These are phyloP conservation scores for Syritta pipiens DNA, from an alignment of 2,888 invertebrate genomes.

Conservation along the genomic window DNA sequence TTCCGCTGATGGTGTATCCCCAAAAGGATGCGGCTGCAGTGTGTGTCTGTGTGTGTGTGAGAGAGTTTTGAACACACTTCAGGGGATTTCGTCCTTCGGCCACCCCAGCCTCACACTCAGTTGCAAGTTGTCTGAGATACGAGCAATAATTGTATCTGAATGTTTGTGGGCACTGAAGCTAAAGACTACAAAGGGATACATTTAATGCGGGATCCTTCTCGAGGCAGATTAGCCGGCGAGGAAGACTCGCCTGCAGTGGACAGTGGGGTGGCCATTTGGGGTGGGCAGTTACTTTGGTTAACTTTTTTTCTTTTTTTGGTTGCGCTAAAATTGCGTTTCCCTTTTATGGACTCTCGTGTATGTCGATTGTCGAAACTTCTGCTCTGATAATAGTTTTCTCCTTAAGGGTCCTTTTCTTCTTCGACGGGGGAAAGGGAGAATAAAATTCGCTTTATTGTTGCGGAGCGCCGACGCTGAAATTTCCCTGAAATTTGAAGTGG, in stretches of 20 bases:
- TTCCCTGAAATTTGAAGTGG: neutral
- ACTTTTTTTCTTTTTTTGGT: no score
- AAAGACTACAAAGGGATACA: conserved; percentile 10
- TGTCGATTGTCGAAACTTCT: neutral
- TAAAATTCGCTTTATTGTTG: no score
- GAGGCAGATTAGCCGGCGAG: conserved; percentile 7
- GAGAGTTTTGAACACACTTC: neutral
- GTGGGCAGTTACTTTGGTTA: no score
- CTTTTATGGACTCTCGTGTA: conserved; percentile 17
- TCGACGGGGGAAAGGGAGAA: no score
- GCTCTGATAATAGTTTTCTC: neutral
- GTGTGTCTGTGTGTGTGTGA: no score
- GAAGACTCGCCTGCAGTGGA: conserved; percentile 9
- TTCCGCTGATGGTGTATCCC: neutral
- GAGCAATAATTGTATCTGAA: neutral
- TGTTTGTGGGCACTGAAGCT: neutral
- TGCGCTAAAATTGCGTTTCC: conserved; percentile 3
- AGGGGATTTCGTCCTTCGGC: neutral
- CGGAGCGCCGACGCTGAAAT: no score
- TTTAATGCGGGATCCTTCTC: conserved; percentile 5
- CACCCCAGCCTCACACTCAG: no score
- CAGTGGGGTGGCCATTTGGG: neutral
- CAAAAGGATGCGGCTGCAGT: conserved; percentile 2
- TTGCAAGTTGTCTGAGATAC: neutral
- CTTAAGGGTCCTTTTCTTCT: neutral